Base-by-base conservation (phyloP, 2,797 vertebrate genomes). In the Taeniopygia guttata region DNA sequence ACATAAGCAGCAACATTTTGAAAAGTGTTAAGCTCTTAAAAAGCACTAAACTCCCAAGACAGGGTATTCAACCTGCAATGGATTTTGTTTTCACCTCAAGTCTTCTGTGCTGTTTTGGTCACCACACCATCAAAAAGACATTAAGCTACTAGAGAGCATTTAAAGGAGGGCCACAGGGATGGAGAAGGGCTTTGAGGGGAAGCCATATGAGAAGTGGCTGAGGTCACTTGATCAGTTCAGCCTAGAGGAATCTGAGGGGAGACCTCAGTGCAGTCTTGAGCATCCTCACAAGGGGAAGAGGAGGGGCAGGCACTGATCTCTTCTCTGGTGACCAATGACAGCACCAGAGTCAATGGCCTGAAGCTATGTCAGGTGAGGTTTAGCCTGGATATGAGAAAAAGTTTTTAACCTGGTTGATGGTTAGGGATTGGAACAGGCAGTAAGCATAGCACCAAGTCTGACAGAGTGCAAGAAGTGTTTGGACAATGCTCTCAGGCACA, bases 91-190 rank as follows among this genome's bases (percentile, higher is more conserved):
- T 54, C 29, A 45, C 5, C 13, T 68, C 46, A 45, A 51, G 10
- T 38, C 9, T 10, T 45, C 18, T 59, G 18, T 23, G 19, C 19
- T 67, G 46, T 59, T 45, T 67, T 68, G 46, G 22, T 19, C 23
- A 38, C 5, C 16, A 45, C 19, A 9, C 4, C n/a, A 25, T 38
- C 14, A 68, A 52, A 45, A n/a, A 45, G 27, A 51, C 2, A 16
- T 29, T 38, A 16, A 59, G 14, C 18, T 18, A 10, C 7, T 13
- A 29, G 15, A 67, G 10, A 45, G 3, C 15, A 11, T n/a, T 38
- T 18, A 59, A 45, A 75, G 22, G 23, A n/a, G 19, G 3, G 10
- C 19, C 38, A 45, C 0, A 0, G 60, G 19, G 9, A 23, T 29
- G 23, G 13, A 52, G 63, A 38, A 40, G 23, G 23, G 3, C 19